These are phyloP conservation scores for Cosmia pyralina DNA, from an alignment of 2,888 invertebrate genomes.

Conservation along the genomic window DNA sequence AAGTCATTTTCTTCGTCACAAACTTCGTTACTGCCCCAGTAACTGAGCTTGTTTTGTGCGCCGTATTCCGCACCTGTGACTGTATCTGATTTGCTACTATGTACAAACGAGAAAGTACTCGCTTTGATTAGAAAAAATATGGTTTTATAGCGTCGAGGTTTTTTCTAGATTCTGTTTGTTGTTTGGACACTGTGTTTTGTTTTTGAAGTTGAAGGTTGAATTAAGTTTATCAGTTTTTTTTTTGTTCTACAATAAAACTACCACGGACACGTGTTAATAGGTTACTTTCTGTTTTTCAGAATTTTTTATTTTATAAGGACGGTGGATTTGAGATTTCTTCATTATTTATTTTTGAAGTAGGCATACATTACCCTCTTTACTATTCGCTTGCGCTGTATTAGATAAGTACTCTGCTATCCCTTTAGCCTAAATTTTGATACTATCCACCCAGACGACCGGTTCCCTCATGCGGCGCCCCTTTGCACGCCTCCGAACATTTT, in stretches of 20 bases:
- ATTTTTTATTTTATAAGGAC: background rate
- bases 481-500: no score
- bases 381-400: background rate
- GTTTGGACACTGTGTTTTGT: slow-evolving; percentile 20
- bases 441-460: no score
- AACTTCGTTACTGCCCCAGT: slow-evolving; percentile 29
- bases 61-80: slow-evolving; percentile 56
- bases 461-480: no score
- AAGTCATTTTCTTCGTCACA: slow-evolving; percentile 46
- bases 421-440: background rate
- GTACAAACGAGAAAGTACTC: slow-evolving; percentile 37
- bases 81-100: slow-evolving; percentile 57
- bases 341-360: background rate
- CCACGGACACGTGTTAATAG: background rate
- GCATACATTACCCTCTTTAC: background rate
- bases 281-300: no score
- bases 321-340: background rate
- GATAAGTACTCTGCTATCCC: background rate
- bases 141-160: slow-evolving; percentile 13
- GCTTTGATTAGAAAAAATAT: slow-evolving; percentile 47
- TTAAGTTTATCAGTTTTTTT: background rate
- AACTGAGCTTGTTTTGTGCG: slow-evolving; percentile 40
- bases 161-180: slow-evolving; percentile 23
- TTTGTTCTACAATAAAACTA: background rate
- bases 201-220: background rate